Percentiles rank a stretch among this genome's conserved stretches.
Evolutionary conservation across 2,797 vertebrate genomes (phyloP).

Genomic region (Naso thynnoides): DNA sequence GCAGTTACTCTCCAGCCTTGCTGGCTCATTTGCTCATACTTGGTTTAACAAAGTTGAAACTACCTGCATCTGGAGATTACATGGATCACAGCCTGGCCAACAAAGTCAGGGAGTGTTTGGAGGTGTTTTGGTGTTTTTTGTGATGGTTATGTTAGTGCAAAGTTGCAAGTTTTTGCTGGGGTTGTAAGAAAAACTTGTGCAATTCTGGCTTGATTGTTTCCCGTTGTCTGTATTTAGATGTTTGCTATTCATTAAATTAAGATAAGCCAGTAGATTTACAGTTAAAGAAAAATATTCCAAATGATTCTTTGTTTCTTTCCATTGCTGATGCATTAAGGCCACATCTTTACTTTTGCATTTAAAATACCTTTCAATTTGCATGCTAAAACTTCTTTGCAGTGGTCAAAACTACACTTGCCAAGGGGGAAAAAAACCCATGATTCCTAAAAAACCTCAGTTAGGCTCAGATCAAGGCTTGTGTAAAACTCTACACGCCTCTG

Average conservation of each 20-base stretch:
- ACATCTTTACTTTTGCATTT: background rate
- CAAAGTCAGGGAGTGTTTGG: background rate
- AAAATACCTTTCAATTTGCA: background rate
- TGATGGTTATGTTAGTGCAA: no score
- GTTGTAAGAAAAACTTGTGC: background rate
- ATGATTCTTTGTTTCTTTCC: no score
- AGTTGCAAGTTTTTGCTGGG: no score
- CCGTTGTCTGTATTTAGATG: background rate
- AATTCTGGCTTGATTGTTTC: background rate
- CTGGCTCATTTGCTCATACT: constrained; percentile 11
- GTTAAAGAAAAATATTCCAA: background rate
- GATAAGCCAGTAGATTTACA: background rate
- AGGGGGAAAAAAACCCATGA: background rate
- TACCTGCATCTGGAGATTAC: constrained; percentile 9
- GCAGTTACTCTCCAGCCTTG: constrained; percentile 21
- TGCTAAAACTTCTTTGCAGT: background rate
- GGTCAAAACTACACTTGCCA: background rate
- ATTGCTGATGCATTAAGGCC: no score
- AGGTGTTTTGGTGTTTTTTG: background rate
- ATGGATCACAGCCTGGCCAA: background rate
- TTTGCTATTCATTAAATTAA: background rate
- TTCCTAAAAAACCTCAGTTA: background rate
- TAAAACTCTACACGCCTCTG: background rate
- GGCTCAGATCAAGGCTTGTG: background rate
- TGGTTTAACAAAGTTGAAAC: constrained; percentile 13